Evolutionary conservation across 2,888 invertebrate species (phyloP), one percentile per base, ranked within the genome.

Genomic region (Dascillus cervinus): DNA sequence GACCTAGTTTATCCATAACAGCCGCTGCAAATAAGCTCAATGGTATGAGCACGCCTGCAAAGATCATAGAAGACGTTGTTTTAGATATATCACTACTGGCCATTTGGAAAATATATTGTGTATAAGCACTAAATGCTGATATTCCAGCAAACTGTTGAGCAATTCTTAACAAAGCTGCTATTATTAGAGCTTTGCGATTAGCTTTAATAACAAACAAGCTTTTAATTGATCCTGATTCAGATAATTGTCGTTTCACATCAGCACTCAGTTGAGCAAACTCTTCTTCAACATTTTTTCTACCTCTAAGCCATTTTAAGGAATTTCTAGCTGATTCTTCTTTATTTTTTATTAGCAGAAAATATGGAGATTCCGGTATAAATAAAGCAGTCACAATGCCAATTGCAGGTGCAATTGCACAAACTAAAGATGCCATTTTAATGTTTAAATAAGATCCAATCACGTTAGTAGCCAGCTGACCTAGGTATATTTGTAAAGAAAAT

Each of bases 381-480:
- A 17, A 25, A 28, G 55, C 52, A 2, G 45, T 26, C 8, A 46
- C 9, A 3, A 55, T 29, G n/a, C 29, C 23, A 22, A 37, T 24
- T 6, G 19, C 27, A 3, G 19, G n/a, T 13, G 27, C 21, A 2
- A 10, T 2, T 11, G 15, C 19, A 20, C 23, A 30, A 25, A 34
- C 30, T 13, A 3, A 25, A 11, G 29, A 29, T 6, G 29, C 23
- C 3, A 22, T 34, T 22, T 12, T 11, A 12, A 34, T 34, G 11
- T 14, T 8, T n/a, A n/a, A 25, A 11, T 19, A 34, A 9, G 26
- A 8, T 10, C 75, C 75, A 43, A 75, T 67, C 53, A 71, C 65
- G 61, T 72, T 58, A 15, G 53, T 47, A 3, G 44, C 9, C n/a
- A 55, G 47, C 10, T 49, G 43, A 13, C 58, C 58, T 3, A 52